phyloP scores from a whole-genome alignment of 2,888 invertebrate genomes.

The Melangyna quadrimaculata region DNA sequence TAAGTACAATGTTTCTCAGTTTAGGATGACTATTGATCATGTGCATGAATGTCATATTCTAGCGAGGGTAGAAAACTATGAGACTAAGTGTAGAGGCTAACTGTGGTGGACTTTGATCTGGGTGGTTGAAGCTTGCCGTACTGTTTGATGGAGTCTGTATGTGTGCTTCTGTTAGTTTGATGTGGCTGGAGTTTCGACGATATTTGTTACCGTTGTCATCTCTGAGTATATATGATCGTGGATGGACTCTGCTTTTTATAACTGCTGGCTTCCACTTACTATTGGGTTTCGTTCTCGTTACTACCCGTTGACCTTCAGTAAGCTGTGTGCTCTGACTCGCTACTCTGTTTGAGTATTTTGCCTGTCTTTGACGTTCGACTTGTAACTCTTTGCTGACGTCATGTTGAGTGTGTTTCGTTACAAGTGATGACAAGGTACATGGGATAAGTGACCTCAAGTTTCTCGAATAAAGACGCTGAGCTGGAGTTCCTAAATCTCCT shows the following conservation, averaged over 20 bases:
- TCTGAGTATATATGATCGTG: not conserved
- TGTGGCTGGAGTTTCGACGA: not conserved
- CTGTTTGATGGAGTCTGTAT: not conserved
- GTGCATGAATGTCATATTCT: too few relatives aligned
- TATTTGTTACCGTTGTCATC: not conserved
- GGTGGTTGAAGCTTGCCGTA: too few relatives aligned
- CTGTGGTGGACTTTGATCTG: too few relatives aligned
- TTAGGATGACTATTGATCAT: too few relatives aligned
- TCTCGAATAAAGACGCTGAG: slow-evolving; percentile 18
- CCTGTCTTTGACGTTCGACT: not conserved
- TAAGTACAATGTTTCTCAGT: too few relatives aligned
- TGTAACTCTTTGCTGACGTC: not conserved
- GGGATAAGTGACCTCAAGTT: slow-evolving; percentile 7
- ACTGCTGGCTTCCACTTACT: not conserved
- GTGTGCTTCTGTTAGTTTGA: not conserved
- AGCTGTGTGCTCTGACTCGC: not conserved
- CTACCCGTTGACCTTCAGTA: not conserved
- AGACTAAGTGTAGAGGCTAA: too few relatives aligned
- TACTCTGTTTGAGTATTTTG: not conserved
- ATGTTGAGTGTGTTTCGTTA: not conserved
- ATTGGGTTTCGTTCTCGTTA: not conserved
- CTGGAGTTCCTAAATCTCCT: slow-evolving; percentile 8
- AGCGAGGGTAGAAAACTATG: too few relatives aligned
- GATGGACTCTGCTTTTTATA: not conserved
- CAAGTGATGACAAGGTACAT: not conserved